A percentile compares a stretch with the other conserved stretches of the same genome.
Conservation (phyloP, 2,797 vertebrate species). For the Discoglossus pictus region DNA sequence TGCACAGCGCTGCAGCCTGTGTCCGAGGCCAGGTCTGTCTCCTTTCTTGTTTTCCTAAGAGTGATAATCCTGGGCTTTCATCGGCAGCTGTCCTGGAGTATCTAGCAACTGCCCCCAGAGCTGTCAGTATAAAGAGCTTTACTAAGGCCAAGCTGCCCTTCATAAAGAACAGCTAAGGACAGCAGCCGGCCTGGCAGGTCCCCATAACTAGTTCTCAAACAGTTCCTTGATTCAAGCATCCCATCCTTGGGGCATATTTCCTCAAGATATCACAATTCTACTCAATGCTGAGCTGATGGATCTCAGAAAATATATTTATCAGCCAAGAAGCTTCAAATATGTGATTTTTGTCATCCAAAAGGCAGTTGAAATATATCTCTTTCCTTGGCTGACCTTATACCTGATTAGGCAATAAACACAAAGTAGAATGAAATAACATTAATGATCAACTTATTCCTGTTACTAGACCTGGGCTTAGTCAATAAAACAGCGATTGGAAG, state of each 20-base stretch:
- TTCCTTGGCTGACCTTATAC: neutral
- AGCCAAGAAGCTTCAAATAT: no score
- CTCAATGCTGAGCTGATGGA: no score
- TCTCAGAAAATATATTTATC: no score
- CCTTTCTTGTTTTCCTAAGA: slow-evolving; percentile 8
- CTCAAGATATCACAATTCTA: no score
- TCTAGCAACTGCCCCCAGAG: slow-evolving; percentile 8
- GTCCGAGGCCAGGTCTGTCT: neutral
- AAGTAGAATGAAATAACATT: neutral
- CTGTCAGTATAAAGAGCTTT: slow-evolving; percentile 22
- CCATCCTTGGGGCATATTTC: no score
- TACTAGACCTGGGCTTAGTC: no score
- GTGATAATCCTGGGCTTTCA: slow-evolving; percentile 28
- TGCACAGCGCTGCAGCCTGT: slow-evolving; percentile 6
- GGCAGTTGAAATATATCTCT: no score
- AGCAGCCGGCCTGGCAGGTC: neutral
- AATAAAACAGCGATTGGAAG: neutral
- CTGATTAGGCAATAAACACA: slow-evolving; percentile 5
- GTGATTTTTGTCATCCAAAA: no score
- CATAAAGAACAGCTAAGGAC: slow-evolving; percentile 4
- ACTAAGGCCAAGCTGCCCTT: slow-evolving; percentile 13
- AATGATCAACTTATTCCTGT: slow-evolving; percentile 40
- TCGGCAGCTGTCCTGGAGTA: slow-evolving; percentile 31
- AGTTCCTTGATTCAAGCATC: no score
- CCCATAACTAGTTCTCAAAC: no score